These are phyloP conservation scores for Athene noctua DNA, from an alignment of 2,113 vertebrate genomes.

Conservation along the genomic window DNA sequence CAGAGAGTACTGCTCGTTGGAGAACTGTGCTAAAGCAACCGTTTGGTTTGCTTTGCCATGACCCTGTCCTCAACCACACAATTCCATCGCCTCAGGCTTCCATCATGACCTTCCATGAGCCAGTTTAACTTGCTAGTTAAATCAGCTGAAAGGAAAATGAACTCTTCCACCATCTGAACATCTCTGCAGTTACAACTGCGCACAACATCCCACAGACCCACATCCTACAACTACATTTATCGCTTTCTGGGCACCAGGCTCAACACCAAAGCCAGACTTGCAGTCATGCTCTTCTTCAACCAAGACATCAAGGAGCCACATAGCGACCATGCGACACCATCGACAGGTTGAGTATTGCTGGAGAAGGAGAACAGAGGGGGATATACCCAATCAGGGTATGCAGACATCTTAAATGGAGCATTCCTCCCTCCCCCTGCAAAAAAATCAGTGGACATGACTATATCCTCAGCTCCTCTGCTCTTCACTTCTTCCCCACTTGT, in stretches of 20 bases:
- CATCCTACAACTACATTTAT: neutral
- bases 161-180: neutral
- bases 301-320: neutral
- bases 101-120: accelerated
- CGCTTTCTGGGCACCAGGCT: neutral
- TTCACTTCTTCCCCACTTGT: neutral
- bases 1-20: accelerated
- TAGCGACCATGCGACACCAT: accelerated
- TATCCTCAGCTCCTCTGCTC: neutral
- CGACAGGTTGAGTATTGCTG: neutral
- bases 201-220: neutral
- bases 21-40: neutral
- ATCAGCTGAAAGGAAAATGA: neutral
- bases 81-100: neutral
- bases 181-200: accelerated
- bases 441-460: accelerated
- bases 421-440: neutral
- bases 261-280: neutral
- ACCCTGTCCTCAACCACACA: accelerated
- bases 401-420: neutral
- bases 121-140: neutral
- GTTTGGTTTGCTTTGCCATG: neutral
- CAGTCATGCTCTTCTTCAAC: neutral
- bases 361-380: neutral
- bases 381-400: neutral